Percentiles rank a stretch among this genome's conserved stretches.
Evolutionary conservation across 2,113 vertebrate species (phyloP).

Genomic region (Eptesicus fuscus): DNA sequence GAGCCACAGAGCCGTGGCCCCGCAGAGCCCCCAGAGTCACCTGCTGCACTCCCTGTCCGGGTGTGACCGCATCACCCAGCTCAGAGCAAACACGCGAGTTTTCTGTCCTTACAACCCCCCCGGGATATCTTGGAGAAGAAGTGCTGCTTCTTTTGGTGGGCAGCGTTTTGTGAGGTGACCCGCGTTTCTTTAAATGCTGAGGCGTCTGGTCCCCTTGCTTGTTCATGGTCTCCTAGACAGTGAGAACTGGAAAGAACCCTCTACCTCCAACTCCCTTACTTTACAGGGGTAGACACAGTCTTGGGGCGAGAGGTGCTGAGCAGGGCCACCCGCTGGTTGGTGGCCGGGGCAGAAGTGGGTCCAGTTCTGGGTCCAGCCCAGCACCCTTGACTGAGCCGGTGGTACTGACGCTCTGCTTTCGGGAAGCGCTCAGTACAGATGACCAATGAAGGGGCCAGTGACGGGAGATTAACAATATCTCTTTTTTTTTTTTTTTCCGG

Average conservation of each 20-base stretch:
- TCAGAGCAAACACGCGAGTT: neutral
- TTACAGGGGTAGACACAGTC: neutral
- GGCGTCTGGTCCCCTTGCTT: neutral
- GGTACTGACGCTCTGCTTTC: neutral
- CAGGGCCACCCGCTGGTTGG: neutral
- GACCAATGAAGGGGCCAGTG: neutral
- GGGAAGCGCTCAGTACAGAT: no score
- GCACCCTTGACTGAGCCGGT: neutral
- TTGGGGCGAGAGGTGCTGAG: fast-evolving
- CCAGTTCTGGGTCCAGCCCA: neutral
- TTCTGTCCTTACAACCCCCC: neutral
- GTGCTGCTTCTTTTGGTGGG: neutral
- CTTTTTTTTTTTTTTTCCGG: neutral
- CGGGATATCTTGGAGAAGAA: neutral
- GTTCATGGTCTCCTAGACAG: neutral
- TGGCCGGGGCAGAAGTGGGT: neutral
- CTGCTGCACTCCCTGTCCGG: no score
- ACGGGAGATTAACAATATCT: neutral
- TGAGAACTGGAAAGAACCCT: neutral
- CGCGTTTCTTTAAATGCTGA: neutral
- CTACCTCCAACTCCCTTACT: neutral
- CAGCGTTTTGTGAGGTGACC: neutral
- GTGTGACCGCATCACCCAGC: neutral
- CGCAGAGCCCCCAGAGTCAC: neutral
- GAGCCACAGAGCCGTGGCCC: neutral